Percentiles rank a stretch among this genome's conserved stretches.
Evolutionary conservation across 2,113 vertebrate genomes (phyloP).

Genomic region (Microtus richardsoni): DNA sequence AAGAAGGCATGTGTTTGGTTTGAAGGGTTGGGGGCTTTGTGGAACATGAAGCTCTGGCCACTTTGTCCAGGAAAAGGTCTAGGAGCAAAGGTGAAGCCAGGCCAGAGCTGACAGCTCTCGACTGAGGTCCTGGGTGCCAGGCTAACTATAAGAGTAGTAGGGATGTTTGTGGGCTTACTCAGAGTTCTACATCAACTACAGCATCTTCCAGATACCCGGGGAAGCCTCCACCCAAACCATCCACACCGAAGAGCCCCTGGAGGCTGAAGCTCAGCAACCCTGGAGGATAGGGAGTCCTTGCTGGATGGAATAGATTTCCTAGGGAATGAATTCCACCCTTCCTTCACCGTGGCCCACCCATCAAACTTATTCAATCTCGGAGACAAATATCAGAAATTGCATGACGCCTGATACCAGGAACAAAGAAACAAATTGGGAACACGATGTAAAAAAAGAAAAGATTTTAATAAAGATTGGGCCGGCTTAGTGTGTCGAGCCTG

Average conservation of each 20-base stretch:
- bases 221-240: rapidly evolving
- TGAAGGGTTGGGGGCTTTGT: neutral
- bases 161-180: neutral
- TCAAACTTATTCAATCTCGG: neutral
- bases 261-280: rapidly evolving
- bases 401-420: slow-evolving; percentile 33
- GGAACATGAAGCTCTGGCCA: rapidly evolving
- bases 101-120: neutral
- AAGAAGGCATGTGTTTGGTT: neutral
- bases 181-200: neutral
- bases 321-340: neutral
- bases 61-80: neutral
- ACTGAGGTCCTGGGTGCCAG: neutral
- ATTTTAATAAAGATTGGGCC: slow-evolving; percentile 81
- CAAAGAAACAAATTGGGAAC: slow-evolving; percentile 67
- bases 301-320: neutral
- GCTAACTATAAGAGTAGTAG: neutral
- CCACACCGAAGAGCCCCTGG: rapidly evolving
- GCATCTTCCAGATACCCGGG: rapidly evolving
- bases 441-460: slow-evolving; percentile 37
- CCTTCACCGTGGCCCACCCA: rapidly evolving
- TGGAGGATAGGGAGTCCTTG: neutral
- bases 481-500: neutral
- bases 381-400: slow-evolving; percentile 23
- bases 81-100: neutral